These are phyloP conservation scores for Phyllostomus discolor DNA, from an alignment of 2,113 vertebrate genomes.

Conservation along the genomic window DNA sequence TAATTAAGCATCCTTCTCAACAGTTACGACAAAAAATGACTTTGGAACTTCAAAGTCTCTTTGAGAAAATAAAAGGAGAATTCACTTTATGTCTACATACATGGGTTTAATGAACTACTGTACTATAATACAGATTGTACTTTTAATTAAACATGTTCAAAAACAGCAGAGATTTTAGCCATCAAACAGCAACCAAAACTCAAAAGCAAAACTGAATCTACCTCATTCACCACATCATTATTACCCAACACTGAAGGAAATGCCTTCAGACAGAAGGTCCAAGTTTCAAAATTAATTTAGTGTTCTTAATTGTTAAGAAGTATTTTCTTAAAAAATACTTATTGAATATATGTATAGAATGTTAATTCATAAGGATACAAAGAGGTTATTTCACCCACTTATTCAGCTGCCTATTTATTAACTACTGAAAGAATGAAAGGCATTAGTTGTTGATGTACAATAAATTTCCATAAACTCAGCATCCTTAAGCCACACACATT, in stretches of 20 bases:
- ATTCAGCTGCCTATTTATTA: not conserved
- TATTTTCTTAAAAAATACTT: not conserved
- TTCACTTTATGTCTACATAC: constrained; percentile 8
- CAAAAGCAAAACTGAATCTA: constrained; percentile 15
- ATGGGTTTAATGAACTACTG: constrained; percentile 55
- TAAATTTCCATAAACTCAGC: not conserved
- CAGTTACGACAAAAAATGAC: not conserved
- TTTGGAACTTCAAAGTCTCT: constrained; percentile 21
- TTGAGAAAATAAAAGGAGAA: constrained; percentile 17
- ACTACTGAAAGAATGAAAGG: not conserved
- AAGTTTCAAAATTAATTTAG: constrained; percentile 19
- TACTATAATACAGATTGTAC: constrained; percentile 42
- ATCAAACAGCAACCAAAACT: constrained; percentile 11
- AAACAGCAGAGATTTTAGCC: constrained; percentile 9
- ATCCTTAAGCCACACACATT: not conserved
- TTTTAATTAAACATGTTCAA: constrained; percentile 63
- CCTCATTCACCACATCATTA: not conserved
- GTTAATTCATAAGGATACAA: not conserved
- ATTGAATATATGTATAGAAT: not conserved
- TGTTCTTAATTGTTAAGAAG: not conserved
- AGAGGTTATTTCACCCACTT: not conserved
- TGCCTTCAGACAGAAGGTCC: not conserved
- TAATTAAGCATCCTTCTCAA: constrained; percentile 40
- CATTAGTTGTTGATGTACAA: not conserved
- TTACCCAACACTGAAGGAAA: not conserved